Base-by-base conservation (phyloP, 2,888 invertebrate species). In the Zele albiditarsus region DNA sequence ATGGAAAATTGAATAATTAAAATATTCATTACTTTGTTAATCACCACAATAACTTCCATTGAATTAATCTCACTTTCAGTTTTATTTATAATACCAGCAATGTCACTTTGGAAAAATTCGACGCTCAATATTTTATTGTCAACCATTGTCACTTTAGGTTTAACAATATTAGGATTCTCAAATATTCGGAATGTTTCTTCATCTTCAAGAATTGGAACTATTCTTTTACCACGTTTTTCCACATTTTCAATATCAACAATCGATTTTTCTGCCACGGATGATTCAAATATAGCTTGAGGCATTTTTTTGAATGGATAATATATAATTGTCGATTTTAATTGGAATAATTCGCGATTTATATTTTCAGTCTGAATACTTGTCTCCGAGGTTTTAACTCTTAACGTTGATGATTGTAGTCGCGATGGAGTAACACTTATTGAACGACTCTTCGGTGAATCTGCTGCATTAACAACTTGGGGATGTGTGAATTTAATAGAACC, bases 111-210 rank as follows among this genome's bases (percentile, higher is more conserved):
- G 80, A 84, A 83, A 80, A 86, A 89, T 77, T 87, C 84, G 38
- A 84, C 82, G n/a, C 81, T 86, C 67, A 89, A 80, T 77, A 79
- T 82, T 71, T 82, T 83, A 25, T 80, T 80, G 28, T 87, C 79
- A 65, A 89, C 76, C 12, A 82, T 79, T 20, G 85, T 89, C 25
- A 84, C 79, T 57, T 87, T 80, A 5, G 89, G 89, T 70, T 87
- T 89, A 10, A 88, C 85, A 58, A 89, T 76, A 58, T 88, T 86
- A 0, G 89, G 87, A 82, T 89, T 88, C 80, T 89, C 89, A 77
- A 87, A 89, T 80, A 89, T 88, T 72, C 87, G 82, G 38, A 81
- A 84, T 5, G 84, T 84, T 71, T 86, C 83, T 74, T 88, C 87
- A 27, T 89, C 88, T 74, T 88, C 86, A 60, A 89, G 82, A 76